Percentiles rank a stretch among this genome's conserved stretches.
Evolutionary conservation across 1,140 invertebrate species (phyloP).

Genomic region (Drosophila ironensis): DNA sequence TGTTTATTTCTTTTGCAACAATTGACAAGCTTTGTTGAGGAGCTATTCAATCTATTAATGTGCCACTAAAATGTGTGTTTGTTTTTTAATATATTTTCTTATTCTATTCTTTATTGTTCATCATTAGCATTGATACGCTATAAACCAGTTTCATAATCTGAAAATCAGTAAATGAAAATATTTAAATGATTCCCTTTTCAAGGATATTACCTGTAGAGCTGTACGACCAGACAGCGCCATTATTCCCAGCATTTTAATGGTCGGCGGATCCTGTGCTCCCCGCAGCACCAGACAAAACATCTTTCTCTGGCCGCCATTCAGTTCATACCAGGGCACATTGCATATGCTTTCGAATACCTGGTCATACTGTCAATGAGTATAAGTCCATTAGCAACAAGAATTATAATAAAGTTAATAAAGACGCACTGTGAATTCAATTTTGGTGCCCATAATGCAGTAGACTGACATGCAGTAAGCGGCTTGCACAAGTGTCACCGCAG

Average conservation of each 20-base stretch:
- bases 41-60: background rate
- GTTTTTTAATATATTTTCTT: background rate
- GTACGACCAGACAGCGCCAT: constrained; percentile 30
- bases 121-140: constrained; percentile 60
- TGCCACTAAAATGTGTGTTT: too few relatives aligned
- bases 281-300: constrained; percentile 24
- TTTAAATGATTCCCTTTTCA: constrained; percentile 14
- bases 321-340: constrained; percentile 43
- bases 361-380: constrained; percentile 31
- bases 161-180: constrained; percentile 9
- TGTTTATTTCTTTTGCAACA: too few relatives aligned
- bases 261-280: constrained; percentile 16
- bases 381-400: background rate
- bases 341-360: constrained; percentile 41
- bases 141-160: constrained; percentile 68
- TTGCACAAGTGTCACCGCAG: constrained; percentile 44
- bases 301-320: constrained; percentile 40
- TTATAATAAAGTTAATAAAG: background rate
- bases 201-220: constrained; percentile 17
- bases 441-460: constrained; percentile 59
- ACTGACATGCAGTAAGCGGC: constrained; percentile 52
- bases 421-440: constrained; percentile 57
- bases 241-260: constrained; percentile 19
- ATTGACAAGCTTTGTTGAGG: too few relatives aligned
- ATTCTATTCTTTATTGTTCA: constrained; percentile 30